Evolutionary conservation across 2,113 vertebrate genomes (phyloP), one percentile per base, ranked within the genome.

Genomic region (Daubentonia madagascariensis): DNA sequence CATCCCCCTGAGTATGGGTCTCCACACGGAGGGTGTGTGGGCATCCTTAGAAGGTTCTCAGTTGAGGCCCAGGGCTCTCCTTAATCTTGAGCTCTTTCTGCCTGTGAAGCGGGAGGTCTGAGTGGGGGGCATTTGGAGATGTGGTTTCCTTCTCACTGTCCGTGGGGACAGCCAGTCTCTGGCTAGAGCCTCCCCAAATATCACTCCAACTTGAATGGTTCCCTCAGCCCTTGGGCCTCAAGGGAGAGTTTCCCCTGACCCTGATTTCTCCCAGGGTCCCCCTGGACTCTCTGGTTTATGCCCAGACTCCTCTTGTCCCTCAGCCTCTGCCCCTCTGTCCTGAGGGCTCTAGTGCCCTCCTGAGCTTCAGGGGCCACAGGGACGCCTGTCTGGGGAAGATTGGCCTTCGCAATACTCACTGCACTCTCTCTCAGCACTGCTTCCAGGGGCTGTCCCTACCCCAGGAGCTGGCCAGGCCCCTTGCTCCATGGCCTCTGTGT

Each of bases 21-120:
- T 99, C 98, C 96, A 97, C 99, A 99, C 98, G 98, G 98, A 98
- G 98, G 98, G 96, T 92, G 98, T 48, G 78, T 92, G 37, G 97
- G 91, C 79, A 28, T 76, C 88, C 97, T 95, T 57, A 45, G 52
- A 73, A 83, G 85, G 90, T 78, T 89, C 90, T 92, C n/a, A 0
- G 59, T 40, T 18, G 95, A 91, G 80, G 85, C 85, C 89, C 37
- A 0, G 68, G 48, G 91, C 83, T 20, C 79, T 40, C 35, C 95
- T 68, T 40, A 23, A 48, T 72, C 91, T 32, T 18, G 54, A 84
- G 52, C 40, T 59, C 37, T 67, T 28, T 75, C 75, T 88, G 45
- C 72, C 50, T 16, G 16, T 16, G 68, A 35, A 59, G n/a, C 25
- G 0, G 0, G 3, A 23, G 40, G 57, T 48, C 45, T 11, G 48